phyloP scores from a whole-genome alignment of 2,113 vertebrate genomes.

The Vulpes vulpes region DNA sequence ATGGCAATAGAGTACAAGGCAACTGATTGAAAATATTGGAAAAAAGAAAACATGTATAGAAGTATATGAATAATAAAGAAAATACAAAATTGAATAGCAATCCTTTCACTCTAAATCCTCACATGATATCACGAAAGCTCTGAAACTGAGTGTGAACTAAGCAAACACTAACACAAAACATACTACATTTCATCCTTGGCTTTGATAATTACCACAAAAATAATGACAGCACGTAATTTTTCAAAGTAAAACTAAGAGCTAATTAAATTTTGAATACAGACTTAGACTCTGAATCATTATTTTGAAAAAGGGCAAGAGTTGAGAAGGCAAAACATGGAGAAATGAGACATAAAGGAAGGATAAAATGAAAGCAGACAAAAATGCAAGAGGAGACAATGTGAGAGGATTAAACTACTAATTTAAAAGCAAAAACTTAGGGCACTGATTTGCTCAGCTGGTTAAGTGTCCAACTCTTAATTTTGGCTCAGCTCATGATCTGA shows the following conservation, averaged over 20 bases:
- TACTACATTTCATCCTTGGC: neutral
- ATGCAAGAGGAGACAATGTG: neutral
- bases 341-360: neutral
- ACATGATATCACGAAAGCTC: neutral
- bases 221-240: neutral
- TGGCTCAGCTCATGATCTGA: neutral
- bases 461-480: no score
- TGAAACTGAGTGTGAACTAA: neutral
- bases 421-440: neutral
- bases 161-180: neutral
- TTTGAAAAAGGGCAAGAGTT: neutral
- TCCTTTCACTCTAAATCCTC: neutral
- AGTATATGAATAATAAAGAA: neutral
- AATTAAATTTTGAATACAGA: neutral
- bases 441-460: neutral
- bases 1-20: neutral
- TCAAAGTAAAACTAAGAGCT: neutral
- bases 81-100: neutral
- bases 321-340: neutral
- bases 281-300: neutral
- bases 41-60: neutral
- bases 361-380: conserved; percentile 19
- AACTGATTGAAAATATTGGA: neutral
- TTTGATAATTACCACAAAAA: neutral
- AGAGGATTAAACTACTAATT: neutral